These are phyloP conservation scores for Drosophila kuntzei DNA, from an alignment of 2,888 invertebrate species.

Conservation along the genomic window DNA sequence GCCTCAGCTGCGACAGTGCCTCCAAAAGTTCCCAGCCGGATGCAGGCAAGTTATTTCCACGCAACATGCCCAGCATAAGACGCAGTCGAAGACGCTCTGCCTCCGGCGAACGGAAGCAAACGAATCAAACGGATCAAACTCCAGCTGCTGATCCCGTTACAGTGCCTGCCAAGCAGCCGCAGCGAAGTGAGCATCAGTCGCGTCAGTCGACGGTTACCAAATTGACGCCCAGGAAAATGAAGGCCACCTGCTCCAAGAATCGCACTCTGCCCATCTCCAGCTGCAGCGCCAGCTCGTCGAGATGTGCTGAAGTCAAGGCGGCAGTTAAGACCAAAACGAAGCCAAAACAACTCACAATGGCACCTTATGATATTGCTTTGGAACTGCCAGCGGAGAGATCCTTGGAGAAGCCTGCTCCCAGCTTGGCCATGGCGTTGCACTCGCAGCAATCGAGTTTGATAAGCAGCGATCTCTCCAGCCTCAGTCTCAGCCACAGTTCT, in stretches of 20 bases:
- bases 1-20: constrained; percentile 63
- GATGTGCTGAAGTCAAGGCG: constrained; percentile 40
- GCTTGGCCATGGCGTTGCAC: constrained; percentile 64
- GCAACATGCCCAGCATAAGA: constrained; percentile 84
- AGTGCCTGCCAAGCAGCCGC: constrained; percentile 42
- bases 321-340: constrained; percentile 69
- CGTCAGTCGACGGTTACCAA: constrained; percentile 75
- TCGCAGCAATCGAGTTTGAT: constrained; percentile 73
- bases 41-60: constrained; percentile 81
- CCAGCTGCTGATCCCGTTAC: constrained; percentile 26
- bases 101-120: constrained; percentile 38
- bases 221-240: constrained; percentile 69
- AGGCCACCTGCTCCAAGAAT: constrained; percentile 73
- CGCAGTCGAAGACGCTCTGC: constrained; percentile 76
- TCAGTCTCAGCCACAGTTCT: constrained; percentile 1
- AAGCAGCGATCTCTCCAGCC: constrained; percentile 70
- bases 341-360: constrained; percentile 68
- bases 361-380: constrained; percentile 69
- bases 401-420: constrained; percentile 39
- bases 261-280: constrained; percentile 32
- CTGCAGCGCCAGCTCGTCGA: not conserved
- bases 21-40: constrained; percentile 77
- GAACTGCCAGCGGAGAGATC: constrained; percentile 58
- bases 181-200: constrained; percentile 53
- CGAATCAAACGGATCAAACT: constrained; percentile 36